Evolutionary conservation across 2,888 invertebrate genomes (phyloP), one percentile per base, ranked within the genome.

Genomic region (Ryuthela nishihirai): DNA sequence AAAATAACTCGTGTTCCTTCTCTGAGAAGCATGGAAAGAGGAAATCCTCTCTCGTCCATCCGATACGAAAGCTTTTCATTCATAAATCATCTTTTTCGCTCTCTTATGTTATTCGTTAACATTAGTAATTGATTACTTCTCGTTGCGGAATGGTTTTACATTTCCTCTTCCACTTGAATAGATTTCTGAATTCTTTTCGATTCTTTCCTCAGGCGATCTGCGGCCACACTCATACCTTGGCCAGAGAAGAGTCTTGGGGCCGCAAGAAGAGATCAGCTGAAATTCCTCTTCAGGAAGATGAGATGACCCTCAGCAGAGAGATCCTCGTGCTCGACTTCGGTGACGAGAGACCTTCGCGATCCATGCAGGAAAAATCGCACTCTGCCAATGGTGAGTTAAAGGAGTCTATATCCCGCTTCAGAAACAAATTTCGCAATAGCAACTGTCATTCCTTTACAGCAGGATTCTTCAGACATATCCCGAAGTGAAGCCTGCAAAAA

Each of bases 251-350:
- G 73, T 92, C 92, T 1, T 88, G 88, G 85, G 93, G 93, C 73
- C 87, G 91, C 75, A 85, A 85, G 78, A 85, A 83, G 76, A 87
- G 92, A 81, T 56, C 55, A 4, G 38, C 53, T 15, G 26, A 34
- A 12, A 20, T 36, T 6, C 40, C 21, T 3, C 40, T 49, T 18
- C 25, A 46, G 12, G 83, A 84, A 48, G 87, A 88, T 67, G 88
- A 88, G 70, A 92, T 93, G 90, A 93, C 92, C 65, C 82, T 94
- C 64, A 92, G 92, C 40, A 92, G 92, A 75, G 93, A 94, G 76
- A 93, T 94, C 71, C 79, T 93, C 17, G 93, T 93, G 2, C 78
- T 94, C 66, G 93, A 94, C 79, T 89, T 91, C 70, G 92, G 91
- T 45, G 92, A 93, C 76, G 91, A 92, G 39, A 44, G 47, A 24